Conservation (phyloP, 2,113 vertebrate genomes). For the Cryptomyrus ogoouensis region DNA sequence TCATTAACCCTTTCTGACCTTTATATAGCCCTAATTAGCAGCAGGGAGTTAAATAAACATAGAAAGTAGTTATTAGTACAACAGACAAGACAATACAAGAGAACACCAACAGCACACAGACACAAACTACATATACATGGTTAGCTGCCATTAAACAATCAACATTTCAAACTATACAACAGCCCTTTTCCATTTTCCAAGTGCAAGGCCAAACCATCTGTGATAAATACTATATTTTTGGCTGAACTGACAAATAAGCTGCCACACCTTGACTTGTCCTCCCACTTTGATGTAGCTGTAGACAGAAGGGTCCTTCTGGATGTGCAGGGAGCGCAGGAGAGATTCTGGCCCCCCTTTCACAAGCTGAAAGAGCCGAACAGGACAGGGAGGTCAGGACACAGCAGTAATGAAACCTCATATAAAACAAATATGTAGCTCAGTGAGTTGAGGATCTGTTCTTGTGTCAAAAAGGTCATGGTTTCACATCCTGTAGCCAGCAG, state of each 20-base stretch:
- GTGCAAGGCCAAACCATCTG: neutral
- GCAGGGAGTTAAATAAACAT: neutral
- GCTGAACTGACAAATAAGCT: neutral
- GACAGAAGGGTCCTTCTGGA: conserved; percentile 77
- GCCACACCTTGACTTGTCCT: conserved; percentile 78
- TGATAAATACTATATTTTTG: neutral
- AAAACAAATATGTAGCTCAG: neutral
- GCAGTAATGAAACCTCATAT: neutral
- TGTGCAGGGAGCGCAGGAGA: conserved; percentile 76
- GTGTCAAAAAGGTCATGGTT: neutral
- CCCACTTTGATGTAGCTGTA: conserved; percentile 83
- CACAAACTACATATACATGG: neutral
- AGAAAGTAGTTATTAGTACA: neutral
- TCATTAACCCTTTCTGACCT: neutral
- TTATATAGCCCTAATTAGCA: neutral
- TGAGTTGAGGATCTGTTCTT: neutral
- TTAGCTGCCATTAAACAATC: conserved; percentile 1
- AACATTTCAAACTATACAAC: neutral
- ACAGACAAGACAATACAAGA: neutral
- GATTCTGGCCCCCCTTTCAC: conserved; percentile 88
- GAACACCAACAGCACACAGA: neutral
- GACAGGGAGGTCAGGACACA: neutral
- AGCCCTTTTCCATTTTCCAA: neutral
- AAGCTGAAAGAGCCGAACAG: conserved; percentile 57
- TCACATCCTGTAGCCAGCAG: neutral